Evolutionary conservation across 1,140 invertebrate species (phyloP).

Genomic region (Condylostylus longicornis): DNA sequence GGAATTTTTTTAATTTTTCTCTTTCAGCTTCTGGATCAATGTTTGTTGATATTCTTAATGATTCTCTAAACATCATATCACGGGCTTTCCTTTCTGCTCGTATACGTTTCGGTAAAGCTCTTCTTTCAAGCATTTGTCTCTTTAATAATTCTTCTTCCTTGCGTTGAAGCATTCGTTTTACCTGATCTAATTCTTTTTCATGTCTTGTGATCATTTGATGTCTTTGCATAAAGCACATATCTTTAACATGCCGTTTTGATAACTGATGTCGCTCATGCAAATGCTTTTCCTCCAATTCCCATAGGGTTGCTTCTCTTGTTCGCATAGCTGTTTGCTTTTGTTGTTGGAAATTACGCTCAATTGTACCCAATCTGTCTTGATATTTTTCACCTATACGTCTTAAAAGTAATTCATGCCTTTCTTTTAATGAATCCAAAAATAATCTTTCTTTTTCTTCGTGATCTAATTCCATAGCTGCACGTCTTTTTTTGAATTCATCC

Average conservation of each 20-base stretch:
- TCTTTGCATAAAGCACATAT: conserved; percentile 89
- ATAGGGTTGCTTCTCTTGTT: conserved; percentile 79
- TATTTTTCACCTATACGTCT: conserved; percentile 78
- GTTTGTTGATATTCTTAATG: conserved; percentile 66
- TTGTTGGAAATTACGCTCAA: conserved; percentile 90
- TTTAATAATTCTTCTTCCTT: conserved; percentile 91
- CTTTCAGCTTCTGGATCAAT: conserved; percentile 66
- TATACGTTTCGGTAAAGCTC: conserved; percentile 86
- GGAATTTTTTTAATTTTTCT: conserved; percentile 88
- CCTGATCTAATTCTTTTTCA: conserved; percentile 91
- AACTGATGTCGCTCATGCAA: conserved; percentile 92
- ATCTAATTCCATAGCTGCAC: conserved; percentile 75
- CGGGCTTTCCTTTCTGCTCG: conserved; percentile 86
- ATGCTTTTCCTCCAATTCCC: conserved; percentile 95
- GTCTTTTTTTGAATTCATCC: conserved; percentile 64
- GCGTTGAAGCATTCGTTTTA: conserved; percentile 62
- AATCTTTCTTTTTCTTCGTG: conserved; percentile 75
- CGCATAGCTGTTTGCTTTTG: conserved; percentile 84
- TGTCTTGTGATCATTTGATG: conserved; percentile 81
- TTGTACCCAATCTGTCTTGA: conserved; percentile 80
- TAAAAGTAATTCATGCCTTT: conserved; percentile 72
- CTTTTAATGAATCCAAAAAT: conserved; percentile 78
- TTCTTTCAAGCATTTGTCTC: conserved; percentile 74
- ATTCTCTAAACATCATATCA: conserved; percentile 89
- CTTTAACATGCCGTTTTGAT: conserved; percentile 91